Evolutionary conservation across 30 jellyfish, hydroid and myxozoan genomes (phyloP), one percentile per base, ranked within the genome.

Genomic region (Clytia hemisphaerica): DNA sequence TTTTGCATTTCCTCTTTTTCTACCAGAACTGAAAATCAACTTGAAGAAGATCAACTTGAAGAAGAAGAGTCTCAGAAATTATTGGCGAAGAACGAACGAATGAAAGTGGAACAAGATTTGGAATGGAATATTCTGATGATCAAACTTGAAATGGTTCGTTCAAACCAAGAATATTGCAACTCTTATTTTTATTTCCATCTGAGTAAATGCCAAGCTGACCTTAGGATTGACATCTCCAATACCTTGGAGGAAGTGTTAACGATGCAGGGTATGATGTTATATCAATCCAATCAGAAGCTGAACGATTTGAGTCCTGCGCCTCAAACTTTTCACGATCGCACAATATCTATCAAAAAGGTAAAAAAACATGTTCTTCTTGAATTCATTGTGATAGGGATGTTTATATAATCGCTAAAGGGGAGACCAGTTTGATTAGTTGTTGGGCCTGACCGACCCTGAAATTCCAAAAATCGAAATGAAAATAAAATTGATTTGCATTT

Each of bases 301-400:
- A 27, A 62, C 4, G 67, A 32, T 6, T 7, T 62, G 29, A 21
- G n/a, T 21, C 76, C 76, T 4, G 69, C 76, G 18, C 76, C 76
- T 4, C 76, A 62, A 62, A 62, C 69, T 7, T 62, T 62, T 19
- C 21, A 29, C 27, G 76, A 62, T 62, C 6, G 24, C 4, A 21
- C 71, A 16, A 6, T 58, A 4, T 21, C 37, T 4, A 9, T 58
- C 21, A 21, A 58, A 36, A 21, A 25, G 29, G 15, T 7, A 30
- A 58, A 58, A 6, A n/a, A n/a, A n/a, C n/a, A n/a, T n/a, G n/a
- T n/a, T n/a, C n/a, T n/a, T n/a, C n/a, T n/a, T n/a, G n/a, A n/a
- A n/a, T n/a, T n/a, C n/a, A n/a, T n/a, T n/a, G n/a, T n/a, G n/a
- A n/a, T n/a, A n/a, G n/a, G n/a, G n/a, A n/a, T n/a, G n/a, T n/a